A percentile compares a stretch with the other conserved stretches of the same genome.
Evolutionary conservation across 2,888 invertebrate genomes (phyloP).

Genomic region (Drosophila austrosaltans): DNA sequence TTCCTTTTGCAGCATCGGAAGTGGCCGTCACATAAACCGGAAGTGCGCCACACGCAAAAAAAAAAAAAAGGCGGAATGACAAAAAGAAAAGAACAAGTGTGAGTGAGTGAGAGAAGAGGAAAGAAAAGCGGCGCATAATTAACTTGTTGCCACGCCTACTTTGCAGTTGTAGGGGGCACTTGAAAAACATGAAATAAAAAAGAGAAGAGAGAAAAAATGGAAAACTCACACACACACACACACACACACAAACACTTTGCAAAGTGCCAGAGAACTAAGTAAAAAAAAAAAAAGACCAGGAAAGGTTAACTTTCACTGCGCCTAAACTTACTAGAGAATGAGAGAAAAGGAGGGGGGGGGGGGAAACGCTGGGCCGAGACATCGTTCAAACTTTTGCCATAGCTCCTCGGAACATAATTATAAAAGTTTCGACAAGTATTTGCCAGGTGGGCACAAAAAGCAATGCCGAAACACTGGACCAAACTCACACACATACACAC

Average conservation of each 20-base stretch:
- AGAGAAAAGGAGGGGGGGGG: constrained; percentile 50
- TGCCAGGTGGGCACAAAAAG: constrained; percentile 67
- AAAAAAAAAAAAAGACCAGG: constrained; percentile 1
- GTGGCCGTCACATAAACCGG: constrained; percentile 63
- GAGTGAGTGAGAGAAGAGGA: background rate
- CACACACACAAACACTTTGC: constrained; percentile 10
- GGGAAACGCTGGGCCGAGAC: constrained; percentile 32
- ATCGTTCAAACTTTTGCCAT: constrained; percentile 76
- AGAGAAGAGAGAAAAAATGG: constrained; percentile 12
- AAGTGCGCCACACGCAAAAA: constrained; percentile 60
- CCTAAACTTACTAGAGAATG: constrained; percentile 58
- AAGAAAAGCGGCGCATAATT: constrained; percentile 62
- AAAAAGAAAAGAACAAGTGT: constrained; percentile 37
- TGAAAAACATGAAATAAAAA: constrained; percentile 38
- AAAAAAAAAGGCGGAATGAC: background rate
- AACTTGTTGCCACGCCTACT: constrained; percentile 65
- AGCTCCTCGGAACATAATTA: constrained; percentile 75
- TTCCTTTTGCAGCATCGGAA: constrained; percentile 68
- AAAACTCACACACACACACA: background rate
- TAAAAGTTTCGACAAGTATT: constrained; percentile 79
- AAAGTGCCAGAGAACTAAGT: constrained; percentile 16
- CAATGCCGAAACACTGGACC: constrained; percentile 22
- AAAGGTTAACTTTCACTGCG: constrained; percentile 69
- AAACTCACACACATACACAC: too few species aligned
- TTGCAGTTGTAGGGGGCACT: constrained; percentile 41